A percentile compares a stretch with the other conserved stretches of the same genome.
phyloP scores from a whole-genome alignment of 2,888 invertebrate species.

The Tenthredo notha region DNA sequence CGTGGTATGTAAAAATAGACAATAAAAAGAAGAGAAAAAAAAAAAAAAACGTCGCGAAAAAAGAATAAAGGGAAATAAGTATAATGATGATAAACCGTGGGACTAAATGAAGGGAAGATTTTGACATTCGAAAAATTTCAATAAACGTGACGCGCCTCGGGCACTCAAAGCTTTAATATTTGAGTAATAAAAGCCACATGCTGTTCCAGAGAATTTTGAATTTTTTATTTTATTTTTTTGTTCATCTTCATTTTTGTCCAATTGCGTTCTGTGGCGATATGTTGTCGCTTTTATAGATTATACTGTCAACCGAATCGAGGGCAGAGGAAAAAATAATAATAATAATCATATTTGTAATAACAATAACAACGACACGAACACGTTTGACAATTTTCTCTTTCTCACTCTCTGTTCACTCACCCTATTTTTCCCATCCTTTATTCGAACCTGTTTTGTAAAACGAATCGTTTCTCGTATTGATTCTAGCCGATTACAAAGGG shows the following conservation, averaged over 20 bases:
- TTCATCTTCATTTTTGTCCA: background rate
- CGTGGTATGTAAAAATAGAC: background rate
- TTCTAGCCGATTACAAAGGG: conserved; percentile 35
- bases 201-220: background rate
- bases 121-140: conserved; percentile 3
- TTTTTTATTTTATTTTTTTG: background rate
- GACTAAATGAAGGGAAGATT: background rate
- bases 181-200: background rate
- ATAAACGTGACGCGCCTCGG: background rate
- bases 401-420: background rate
- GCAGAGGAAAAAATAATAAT: background rate
- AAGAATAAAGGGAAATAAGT: background rate
- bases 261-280: background rate
- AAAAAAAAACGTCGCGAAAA: background rate
- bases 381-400: conserved; percentile 15
- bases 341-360: conserved; percentile 8
- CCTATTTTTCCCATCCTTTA: background rate
- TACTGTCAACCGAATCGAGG: conserved; percentile 5
- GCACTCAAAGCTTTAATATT: background rate
- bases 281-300: conserved; percentile 19
- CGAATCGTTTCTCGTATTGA: conserved; percentile 17
- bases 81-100: background rate
- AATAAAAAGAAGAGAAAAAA: background rate
- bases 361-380: conserved; percentile 13
- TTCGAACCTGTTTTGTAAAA: conserved; percentile 1